Evolutionary conservation across 2,888 invertebrate species (phyloP), one percentile per base, ranked within the genome.

Genomic region (Oligia latruncula): DNA sequence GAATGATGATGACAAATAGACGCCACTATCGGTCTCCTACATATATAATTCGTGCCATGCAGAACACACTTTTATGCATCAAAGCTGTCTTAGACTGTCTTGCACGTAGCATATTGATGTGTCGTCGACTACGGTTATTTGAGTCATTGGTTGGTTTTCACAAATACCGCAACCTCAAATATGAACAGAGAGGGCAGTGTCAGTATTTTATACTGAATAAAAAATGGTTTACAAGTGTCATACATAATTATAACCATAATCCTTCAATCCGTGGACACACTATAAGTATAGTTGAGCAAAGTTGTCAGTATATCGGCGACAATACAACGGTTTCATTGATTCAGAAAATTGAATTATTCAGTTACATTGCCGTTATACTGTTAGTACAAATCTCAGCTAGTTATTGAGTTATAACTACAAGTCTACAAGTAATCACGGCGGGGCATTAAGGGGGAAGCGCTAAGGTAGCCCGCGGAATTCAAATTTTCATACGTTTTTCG

Each of bases 331-430:
- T 77, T 76, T 23, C 77, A 65, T 17, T 65, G 64, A 23, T 29
- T 43, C 77, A 77, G 52, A 77, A 75, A 76, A 76, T 64, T 43
- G 4, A 35, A 77, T 64, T 77, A 17, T 64, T 43, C 17, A 35
- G 43, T 64, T n/a, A 43, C 11, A 64, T 43, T 52, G 60, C 3
- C 43, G 20, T 46, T 73, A 20, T 35, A 40, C 17, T 40, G 62
- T 64, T 29, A 6, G 49, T 64, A 52, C 20, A 64, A 77, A 52
- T 43, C 1, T 13, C 52, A 20, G 52, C 4, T 43, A 52, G 52
- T 29, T 52, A 74, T 62, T n/a, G 5, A 40, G 3, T 43, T 40
- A 49, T 74, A 60, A 75, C 58, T 60, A 49, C n/a, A 35, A 49
- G 29, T 0, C 35, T 8, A 35, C 9, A 40, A 55, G 15, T 71